Conservation (phyloP, 2,797 vertebrate genomes). For the Rhinophrynus dorsalis region DNA sequence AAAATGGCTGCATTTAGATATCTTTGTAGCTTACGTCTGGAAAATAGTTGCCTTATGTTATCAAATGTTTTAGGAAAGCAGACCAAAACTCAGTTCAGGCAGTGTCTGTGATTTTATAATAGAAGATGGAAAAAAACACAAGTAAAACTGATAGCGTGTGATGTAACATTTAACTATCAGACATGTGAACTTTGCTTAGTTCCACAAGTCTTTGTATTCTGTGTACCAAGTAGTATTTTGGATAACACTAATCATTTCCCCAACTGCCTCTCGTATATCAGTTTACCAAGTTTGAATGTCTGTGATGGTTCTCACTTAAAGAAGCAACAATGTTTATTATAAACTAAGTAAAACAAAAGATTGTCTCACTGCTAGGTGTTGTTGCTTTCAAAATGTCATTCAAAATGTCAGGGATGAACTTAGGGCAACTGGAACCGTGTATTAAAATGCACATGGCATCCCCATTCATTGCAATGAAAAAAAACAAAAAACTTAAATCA, state of each 20-base stretch:
- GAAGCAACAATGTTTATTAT: no score
- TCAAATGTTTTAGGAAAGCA: background rate
- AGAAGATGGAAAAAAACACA: constrained; percentile 9
- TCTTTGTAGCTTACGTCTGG: background rate
- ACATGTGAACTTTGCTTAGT: background rate
- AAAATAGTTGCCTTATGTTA: background rate
- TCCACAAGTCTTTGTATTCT: background rate
- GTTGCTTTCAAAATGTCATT: no score
- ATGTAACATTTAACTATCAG: constrained; percentile 5
- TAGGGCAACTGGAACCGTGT: no score
- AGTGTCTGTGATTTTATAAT: background rate
- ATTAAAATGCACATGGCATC: no score
- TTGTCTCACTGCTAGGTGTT: no score
- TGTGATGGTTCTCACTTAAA: no score
- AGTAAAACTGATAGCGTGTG: background rate
- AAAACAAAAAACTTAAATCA: no score
- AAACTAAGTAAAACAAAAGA: no score
- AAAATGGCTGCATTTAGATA: background rate
- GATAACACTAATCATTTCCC: constrained; percentile 8
- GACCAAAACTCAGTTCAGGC: background rate
- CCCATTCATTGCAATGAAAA: no score
- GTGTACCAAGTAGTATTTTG: background rate
- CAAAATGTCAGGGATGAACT: no score
- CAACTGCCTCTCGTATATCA: constrained; percentile 1
- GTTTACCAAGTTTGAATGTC: no score